Conservation (phyloP, 2,113 vertebrate genomes). For the Oryzias curvinotus region DNA sequence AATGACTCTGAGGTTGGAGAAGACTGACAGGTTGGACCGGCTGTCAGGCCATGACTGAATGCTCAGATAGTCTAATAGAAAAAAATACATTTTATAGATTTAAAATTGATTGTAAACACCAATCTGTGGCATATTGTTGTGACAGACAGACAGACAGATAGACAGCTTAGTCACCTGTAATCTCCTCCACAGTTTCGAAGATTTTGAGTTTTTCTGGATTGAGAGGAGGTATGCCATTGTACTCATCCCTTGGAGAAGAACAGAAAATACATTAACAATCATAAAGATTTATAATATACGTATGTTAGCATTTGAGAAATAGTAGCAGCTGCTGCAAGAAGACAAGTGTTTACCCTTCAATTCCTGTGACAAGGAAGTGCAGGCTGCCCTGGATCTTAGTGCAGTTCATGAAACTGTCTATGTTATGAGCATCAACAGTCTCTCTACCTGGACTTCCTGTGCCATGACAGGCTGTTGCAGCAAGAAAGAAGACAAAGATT, state of each 20-base stretch:
- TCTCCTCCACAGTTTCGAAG: constrained; percentile 88
- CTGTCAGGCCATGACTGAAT: constrained; percentile 92
- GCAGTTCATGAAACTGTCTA: constrained; percentile 91
- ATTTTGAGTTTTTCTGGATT: constrained; percentile 89
- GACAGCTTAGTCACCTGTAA: constrained; percentile 78
- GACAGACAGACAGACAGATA: fast-evolving
- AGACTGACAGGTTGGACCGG: constrained; percentile 91
- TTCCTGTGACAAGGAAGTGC: constrained; percentile 89
- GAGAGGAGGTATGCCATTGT: constrained; percentile 76
- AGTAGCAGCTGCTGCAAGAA: not conserved
- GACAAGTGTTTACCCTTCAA: constrained; percentile 80
- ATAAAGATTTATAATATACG: not conserved
- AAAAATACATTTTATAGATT: constrained; percentile 8
- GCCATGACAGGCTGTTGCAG: constrained; percentile 81
- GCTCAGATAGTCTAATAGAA: constrained; percentile 83
- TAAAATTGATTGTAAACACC: not conserved
- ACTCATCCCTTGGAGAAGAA: constrained; percentile 75
- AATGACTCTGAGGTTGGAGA: constrained; percentile 91
- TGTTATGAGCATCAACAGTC: constrained; percentile 88
- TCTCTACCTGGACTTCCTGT: constrained; percentile 78
- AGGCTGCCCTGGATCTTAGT: constrained; percentile 92
- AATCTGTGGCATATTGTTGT: not conserved
- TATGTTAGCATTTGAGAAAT: not conserved
- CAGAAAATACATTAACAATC: not conserved
- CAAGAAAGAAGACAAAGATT: not conserved